Percentiles rank a stretch among this genome's conserved stretches.
Evolutionary conservation across 2,888 invertebrate species (phyloP).

Genomic region (Hofmannophila pseudospretella): DNA sequence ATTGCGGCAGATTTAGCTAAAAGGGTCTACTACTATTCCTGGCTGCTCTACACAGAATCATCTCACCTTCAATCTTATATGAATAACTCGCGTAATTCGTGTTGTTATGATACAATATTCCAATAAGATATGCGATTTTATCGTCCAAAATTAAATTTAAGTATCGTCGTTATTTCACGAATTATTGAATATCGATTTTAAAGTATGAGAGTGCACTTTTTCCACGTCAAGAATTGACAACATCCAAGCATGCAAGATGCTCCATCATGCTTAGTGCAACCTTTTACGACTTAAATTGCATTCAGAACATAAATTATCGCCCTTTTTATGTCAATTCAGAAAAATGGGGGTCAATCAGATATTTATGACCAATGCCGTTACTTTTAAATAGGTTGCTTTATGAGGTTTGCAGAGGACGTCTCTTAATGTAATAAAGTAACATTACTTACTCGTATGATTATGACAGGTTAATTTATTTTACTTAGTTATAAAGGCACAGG

Average conservation of each 20-base stretch:
- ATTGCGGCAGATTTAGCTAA: no score
- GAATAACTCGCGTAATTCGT: no score
- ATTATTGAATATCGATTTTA: not conserved
- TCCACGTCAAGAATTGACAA: not conserved
- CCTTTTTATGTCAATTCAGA: not conserved
- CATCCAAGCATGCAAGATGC: not conserved
- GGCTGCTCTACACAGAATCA: no score
- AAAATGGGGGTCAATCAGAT: not conserved
- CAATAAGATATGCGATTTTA: not conserved
- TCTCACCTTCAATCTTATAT: no score
- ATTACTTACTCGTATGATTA: no score
- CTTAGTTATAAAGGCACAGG: no score
- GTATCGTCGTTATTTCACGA: not conserved
- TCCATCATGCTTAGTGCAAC: conserved; percentile 1
- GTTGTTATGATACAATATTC: no score
- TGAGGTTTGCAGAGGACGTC: not conserved
- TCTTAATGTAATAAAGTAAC: no score
- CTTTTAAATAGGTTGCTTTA: conserved; percentile 5
- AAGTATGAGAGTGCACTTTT: not conserved
- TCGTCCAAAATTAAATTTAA: conserved; percentile 1
- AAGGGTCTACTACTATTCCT: no score
- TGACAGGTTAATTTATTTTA: no score
- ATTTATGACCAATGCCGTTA: not conserved
- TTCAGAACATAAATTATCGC: not conserved
- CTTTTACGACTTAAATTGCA: not conserved